These are phyloP conservation scores for Perizoma affinitatum DNA, from an alignment of 2,888 invertebrate genomes.

Conservation along the genomic window DNA sequence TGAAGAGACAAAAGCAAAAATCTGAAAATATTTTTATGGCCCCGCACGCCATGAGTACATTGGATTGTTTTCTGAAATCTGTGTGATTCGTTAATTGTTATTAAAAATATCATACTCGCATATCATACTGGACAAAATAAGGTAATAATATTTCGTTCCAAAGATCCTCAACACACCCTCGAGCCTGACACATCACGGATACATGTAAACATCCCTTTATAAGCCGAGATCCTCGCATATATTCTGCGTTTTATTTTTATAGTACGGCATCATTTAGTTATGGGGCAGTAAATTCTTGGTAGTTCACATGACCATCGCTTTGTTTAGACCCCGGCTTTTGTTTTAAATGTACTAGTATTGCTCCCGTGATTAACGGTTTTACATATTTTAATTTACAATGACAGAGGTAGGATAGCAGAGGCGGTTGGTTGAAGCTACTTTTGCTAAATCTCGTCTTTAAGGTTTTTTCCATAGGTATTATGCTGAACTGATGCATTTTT, in stretches of 20 bases:
- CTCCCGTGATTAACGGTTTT: conserved; percentile 15
- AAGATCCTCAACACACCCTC: not conserved
- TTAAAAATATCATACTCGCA: no score
- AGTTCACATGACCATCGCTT: conserved; percentile 26
- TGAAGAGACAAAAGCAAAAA: no score
- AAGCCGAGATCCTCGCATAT: conserved; percentile 43
- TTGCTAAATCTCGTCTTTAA: no score
- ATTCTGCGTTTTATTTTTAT: conserved; percentile 55
- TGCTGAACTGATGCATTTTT: no score
- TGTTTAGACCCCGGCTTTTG: conserved; percentile 25
- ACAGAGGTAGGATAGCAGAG: not conserved
- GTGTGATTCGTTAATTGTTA: no score
- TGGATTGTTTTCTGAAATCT: no score
- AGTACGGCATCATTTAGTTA: conserved; percentile 36
- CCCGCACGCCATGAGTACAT: no score
- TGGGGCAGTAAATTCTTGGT: conserved; percentile 34
- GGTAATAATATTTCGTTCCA: no score
- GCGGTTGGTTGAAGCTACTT: no score
- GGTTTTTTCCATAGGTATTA: no score
- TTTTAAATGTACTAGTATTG: conserved; percentile 16
- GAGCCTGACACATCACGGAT: conserved; percentile 6
- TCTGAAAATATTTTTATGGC: no score
- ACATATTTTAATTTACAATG: conserved; percentile 22
- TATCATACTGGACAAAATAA: no score
- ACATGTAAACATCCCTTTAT: conserved; percentile 14